These are phyloP conservation scores for Pocillopora meandrina DNA, from an alignment of 92 coral and sea anemone species.

Conservation along the genomic window DNA sequence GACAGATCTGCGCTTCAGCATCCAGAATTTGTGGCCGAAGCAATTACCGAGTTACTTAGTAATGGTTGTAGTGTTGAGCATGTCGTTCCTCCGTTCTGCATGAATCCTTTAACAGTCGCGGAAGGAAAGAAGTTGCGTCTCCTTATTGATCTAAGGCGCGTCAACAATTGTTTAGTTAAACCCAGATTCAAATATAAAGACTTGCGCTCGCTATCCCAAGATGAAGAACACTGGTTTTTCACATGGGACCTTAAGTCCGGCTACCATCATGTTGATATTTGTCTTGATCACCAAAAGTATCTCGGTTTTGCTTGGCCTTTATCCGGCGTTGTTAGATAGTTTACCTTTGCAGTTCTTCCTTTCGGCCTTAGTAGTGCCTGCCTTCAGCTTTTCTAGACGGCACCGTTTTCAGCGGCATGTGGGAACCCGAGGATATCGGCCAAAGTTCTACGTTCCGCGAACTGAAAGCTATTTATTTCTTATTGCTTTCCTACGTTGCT, in stretches of 20 bases:
- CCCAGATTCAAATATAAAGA: conserved; percentile 64
- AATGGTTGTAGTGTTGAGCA: conserved; percentile 54
- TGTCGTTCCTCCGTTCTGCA: conserved; percentile 51
- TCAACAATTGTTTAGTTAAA: conserved; percentile 41
- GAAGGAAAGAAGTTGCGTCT: conserved; percentile 66
- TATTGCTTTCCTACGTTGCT: no score
- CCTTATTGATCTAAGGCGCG: conserved; percentile 59
- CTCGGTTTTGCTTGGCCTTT: conserved; percentile 53
- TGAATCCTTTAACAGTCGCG: conserved; percentile 68
- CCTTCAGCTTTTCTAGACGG: not conserved
- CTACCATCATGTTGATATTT: conserved; percentile 66
- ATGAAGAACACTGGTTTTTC: conserved; percentile 60
- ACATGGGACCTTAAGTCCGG: conserved; percentile 64
- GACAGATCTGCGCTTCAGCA: conserved; percentile 42
- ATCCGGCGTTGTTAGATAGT: conserved; percentile 5
- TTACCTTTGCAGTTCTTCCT: not conserved
- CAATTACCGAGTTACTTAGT: conserved; percentile 40
- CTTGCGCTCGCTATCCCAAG: conserved; percentile 52
- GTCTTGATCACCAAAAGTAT: conserved; percentile 45
- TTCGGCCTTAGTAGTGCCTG: not conserved
- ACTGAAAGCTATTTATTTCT: no score
- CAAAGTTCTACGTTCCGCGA: no score
- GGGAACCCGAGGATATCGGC: no score
- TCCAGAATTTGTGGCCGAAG: conserved; percentile 35
- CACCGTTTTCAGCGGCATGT: no score